Base-by-base conservation (phyloP, 92 coral and sea anemone species). In the Heliopora coerulea region DNA sequence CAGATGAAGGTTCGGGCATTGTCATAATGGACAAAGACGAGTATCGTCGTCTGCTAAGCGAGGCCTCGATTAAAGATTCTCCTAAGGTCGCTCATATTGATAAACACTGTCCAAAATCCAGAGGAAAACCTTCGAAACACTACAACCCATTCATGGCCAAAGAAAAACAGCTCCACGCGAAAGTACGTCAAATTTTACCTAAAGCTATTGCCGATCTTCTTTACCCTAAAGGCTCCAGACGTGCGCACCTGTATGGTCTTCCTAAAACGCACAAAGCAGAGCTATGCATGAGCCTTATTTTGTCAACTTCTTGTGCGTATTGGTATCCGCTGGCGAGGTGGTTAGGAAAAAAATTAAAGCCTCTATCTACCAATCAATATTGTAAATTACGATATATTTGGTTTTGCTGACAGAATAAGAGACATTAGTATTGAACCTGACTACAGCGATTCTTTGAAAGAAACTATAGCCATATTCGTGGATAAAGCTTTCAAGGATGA, bases 351-450 rank as follows among this genome's bases (percentile, higher is more conserved):
- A 87, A 48, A 65, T 86, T 91, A 61, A 96, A 87, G 6, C 90
- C 90, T 29, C 59, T 81, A 56, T 89, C 96, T 86, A 86, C 76
- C 26, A 91, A 78, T 24, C 77, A 32, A 34, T 86, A n/a, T 88
- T 30, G 86, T 85, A 3, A 91, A 86, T n/a, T 90, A 90, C 40
- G 91, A 86, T 12, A 84, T 86, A 10, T 90, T 91, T 35, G 84
- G 78, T 10, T 89, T 81, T 11, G 89, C 86, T 1, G 97, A 62
- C 4, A 28, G 35, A 25, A 5, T 62, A 18, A 23, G 69, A 28
- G 14, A 62, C 11, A 62, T 15, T 15, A 7, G 35, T 15, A 62
- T 62, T 8, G 50, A 44, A 11, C 46, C 1, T 0, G 24, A 14
- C 11, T 44, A 62, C 24, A 41, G 21, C 21, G 44, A 28, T n/a